A percentile compares a stretch with the other conserved stretches of the same genome.
These are phyloP conservation scores for Pseudochirops cupreus DNA, from an alignment of 2,797 vertebrate genomes.

Conservation along the genomic window DNA sequence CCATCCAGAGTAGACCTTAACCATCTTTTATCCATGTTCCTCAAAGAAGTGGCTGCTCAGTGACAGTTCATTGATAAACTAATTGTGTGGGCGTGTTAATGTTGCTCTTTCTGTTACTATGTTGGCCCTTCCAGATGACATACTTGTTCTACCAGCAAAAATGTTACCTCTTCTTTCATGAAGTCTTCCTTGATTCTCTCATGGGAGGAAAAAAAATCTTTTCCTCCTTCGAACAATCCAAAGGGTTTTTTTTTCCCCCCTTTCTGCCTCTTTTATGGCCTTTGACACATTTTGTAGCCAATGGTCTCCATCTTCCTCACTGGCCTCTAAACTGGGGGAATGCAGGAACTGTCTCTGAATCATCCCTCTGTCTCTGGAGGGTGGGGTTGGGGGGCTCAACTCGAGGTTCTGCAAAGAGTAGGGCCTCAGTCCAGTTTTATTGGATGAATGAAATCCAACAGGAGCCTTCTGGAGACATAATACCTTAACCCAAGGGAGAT, in stretches of 20 bases:
- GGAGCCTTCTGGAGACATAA: not conserved
- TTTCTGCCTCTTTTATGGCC: not conserved
- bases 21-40: not conserved
- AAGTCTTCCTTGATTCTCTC: not conserved
- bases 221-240: not conserved
- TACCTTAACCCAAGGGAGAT: not conserved
- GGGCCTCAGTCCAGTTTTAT: not conserved
- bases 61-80: not conserved
- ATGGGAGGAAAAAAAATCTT: not conserved
- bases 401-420: not conserved
- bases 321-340: not conserved
- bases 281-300: not conserved
- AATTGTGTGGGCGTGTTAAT: not conserved
- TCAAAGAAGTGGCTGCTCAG: not conserved
- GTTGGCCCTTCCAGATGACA: not conserved
- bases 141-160: not conserved
- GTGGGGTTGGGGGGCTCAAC: not conserved
- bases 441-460: not conserved
- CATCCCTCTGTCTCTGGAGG: not conserved
- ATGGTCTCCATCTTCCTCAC: not conserved
- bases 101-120: not conserved
- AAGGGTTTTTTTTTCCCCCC: not conserved
- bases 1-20: not conserved
- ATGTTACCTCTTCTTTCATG: not conserved
- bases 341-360: not conserved